Base-by-base conservation (phyloP, 1,140 invertebrate species). In the Branchinecta lindahli region DNA sequence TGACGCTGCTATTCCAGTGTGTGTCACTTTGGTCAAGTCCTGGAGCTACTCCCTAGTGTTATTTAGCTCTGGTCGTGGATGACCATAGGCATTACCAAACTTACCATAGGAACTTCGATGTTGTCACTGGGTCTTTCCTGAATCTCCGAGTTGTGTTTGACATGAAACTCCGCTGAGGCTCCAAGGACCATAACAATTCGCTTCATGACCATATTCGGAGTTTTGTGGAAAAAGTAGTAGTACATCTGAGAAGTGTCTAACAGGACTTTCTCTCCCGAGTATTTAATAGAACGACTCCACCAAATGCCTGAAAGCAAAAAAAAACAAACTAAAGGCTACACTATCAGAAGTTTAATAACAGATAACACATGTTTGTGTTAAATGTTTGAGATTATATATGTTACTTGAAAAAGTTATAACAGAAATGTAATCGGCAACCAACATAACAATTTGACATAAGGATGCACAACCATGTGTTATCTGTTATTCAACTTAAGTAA, bases 211-310 rank as follows among this genome's bases (percentile, higher is more conserved):
- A 98, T 98, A 68, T 88, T 88, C 7, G 93, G 92, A 46, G 92
- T 96, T 81, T 96, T 96, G 77, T 94, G 87, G 75, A 98, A 91
- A 79, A 95, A 98, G 76, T 88, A 92, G 76, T 91, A 95, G 80
- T 97, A 99, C 78, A 98, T 85, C 78, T 95, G 87, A 2, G 94
- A 93, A 20, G 96, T 99, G 76, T 96, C 91, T 20, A 99, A 78
- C 8, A 99, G 81, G 12, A 99, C 94, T 83, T 95, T 90, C 78
- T 96, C 94, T 74, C 92, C 92, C 73, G 92, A 94, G 79, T 93
- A 99, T 76, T 94, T 88, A 73, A 98, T 98, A 67, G 94, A 96
- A 71, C 90, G 86, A 79, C 98, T 96, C 97, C 97, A 99, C 96
- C 97, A 99, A 75, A 91, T 91, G 66, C 95, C 95, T 61, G 52